Conservation (phyloP, 2,113 vertebrate species). For the Charina bottae region DNA sequence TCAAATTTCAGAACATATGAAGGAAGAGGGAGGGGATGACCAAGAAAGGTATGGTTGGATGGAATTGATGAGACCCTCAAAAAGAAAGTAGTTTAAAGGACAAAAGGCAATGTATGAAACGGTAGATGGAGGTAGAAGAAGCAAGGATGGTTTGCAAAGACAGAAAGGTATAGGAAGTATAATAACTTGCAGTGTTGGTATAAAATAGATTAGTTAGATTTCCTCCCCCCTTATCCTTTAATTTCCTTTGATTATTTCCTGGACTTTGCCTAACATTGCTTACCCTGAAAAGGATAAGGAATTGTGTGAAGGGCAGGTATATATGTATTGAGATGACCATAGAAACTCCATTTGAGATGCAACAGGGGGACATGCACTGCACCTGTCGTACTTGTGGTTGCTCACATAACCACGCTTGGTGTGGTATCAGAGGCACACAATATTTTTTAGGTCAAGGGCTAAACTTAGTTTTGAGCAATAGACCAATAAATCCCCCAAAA, state of each 20-base stretch:
- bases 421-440: neutral
- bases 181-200: neutral
- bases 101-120: neutral
- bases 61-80: too few species aligned
- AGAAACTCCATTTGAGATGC: neutral
- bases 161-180: neutral
- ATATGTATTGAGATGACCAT: neutral
- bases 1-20: neutral
- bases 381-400: neutral
- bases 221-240: neutral
- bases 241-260: neutral
- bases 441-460: neutral
- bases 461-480: neutral
- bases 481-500: neutral
- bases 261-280: neutral
- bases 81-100: neutral
- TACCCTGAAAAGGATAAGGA: neutral
- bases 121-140: neutral
- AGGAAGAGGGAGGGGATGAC: neutral
- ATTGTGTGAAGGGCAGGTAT: neutral
- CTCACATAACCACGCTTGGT: too few species aligned
- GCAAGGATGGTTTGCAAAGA: neutral
- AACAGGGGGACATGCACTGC: neutral
- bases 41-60: too few species aligned
- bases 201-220: neutral